Base-by-base conservation (phyloP, 2,797 vertebrate genomes). In the Hozukius guyotensis region DNA sequence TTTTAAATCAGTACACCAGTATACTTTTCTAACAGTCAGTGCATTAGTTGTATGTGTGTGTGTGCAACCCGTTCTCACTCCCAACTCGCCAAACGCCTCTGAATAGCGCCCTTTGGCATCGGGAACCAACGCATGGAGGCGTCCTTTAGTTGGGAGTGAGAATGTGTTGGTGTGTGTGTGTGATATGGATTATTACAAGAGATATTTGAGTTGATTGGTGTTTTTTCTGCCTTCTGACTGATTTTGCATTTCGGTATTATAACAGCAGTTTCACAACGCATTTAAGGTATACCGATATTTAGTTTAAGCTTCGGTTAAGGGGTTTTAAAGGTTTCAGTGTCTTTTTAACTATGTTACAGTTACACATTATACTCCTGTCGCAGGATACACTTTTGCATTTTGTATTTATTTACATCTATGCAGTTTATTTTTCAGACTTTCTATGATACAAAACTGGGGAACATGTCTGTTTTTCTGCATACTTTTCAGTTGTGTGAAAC, bases 401-500 rank as follows among this genome's bases (percentile, higher is more conserved):
- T 68, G 10, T 76, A 29, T 65, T 49, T 49, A 49, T 46, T 73
- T 77, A 67, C 77, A 59, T 66, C 22, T 75, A 69, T 77, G 16
- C 79, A 64, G 61, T 84, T 86, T 72, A 77, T 16, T 75, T 76
- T 76, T 46, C 66, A 78, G 69, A 69, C 69, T 69, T 81, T 79
- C 34, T 56, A 2, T 61, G 2, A 60, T 63, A 24, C 49, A 69
- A 63, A 83, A 62, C 2, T 32, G 9, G 32, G 31, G 22, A 46
- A 79, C 46, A 60, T 63, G 63, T 81, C 25, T 6, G 49, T 32
- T 79, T 74, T 73, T 70, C 70, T 62, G 11, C 49, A 59, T 49
- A 70, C 8, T 52, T 70, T 24, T 69, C 59, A 84, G 24, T 72
- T 60, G 46, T 13, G 2, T 62, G 56, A 29, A 72, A 60, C 78